phyloP scores from a whole-genome alignment of 2,888 invertebrate species.

The Ophion slaviceki region DNA sequence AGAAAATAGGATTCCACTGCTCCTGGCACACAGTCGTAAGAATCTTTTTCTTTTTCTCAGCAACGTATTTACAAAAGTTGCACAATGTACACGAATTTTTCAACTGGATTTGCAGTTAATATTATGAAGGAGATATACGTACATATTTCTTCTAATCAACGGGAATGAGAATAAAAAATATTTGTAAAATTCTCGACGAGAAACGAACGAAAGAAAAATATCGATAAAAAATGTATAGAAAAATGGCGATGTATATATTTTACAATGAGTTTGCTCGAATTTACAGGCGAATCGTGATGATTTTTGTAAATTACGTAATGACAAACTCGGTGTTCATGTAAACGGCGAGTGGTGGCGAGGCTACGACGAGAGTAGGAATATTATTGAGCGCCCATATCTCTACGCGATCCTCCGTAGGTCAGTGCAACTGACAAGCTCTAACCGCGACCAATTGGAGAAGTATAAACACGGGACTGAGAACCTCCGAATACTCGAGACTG shows the following conservation, averaged over 20 bases:
- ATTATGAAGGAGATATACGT: conserved; percentile 47
- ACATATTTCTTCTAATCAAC: conserved; percentile 2
- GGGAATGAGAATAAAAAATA: background rate
- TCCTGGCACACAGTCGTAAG: conserved; percentile 40
- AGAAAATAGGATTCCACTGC: conserved; percentile 29
- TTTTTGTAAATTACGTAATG: conserved; percentile 30
- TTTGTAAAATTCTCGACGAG: background rate
- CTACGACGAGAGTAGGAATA: conserved; percentile 54
- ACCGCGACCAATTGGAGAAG: conserved; percentile 95
- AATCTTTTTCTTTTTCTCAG: background rate
- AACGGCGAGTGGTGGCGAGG: conserved; percentile 63
- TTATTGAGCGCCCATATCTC: conserved; percentile 57
- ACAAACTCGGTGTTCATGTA: conserved; percentile 66
- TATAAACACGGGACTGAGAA: conserved; percentile 96
- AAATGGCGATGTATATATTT: conserved; percentile 13
- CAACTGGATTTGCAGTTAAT: conserved; percentile 21
- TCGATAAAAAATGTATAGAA: background rate
- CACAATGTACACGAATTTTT: conserved; percentile 47
- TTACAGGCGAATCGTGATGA: background rate
- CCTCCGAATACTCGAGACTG: conserved; percentile 94
- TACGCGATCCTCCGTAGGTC: conserved; percentile 65
- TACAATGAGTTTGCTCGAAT: conserved; percentile 16
- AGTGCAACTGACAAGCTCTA: conserved; percentile 94
- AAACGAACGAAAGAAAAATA: background rate
- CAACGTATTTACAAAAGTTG: conserved; percentile 52